Evolutionary conservation across 2,888 invertebrate species (phyloP), one percentile per base, ranked within the genome.

Genomic region (Ormyrus thymus): DNA sequence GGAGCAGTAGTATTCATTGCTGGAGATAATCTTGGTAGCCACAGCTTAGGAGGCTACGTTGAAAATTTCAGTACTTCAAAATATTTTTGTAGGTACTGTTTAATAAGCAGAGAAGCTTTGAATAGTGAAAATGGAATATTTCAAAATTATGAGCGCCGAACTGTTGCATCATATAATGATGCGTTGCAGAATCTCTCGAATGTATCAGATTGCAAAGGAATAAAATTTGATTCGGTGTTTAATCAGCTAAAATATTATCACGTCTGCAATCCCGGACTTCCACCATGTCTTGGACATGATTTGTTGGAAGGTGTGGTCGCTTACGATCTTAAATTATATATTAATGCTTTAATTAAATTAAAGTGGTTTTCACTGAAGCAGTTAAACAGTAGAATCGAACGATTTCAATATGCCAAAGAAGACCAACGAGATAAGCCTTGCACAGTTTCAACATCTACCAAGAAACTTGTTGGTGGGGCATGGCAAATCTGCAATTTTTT

Each of bases 1-100:
- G 85, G 85, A 5, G 66, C 82, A 51, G 1, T 86, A 29, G 53
- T 85, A 65, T 77, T 75, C 45, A 81, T 86, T 9, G 13, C 71
- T 53, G 81, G 81, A 0, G 77, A 81, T 53, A 81, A 79, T 74
- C 58, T 81, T 7, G 80, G 80, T 13, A 75, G 83, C 64, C 85
- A 87, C 73, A 81, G 84, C 79, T 82, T 86, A 61, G 86, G 86
- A 15, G 85, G 85, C 13, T 86, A 83, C 82, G 51, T 50, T 46
- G 83, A 84, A 84, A 86, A 84, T 80, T 86, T 87, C 75, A 79
- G 77, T 74, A 74, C 48, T 8, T 65, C 79, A 15, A 69, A 78
- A 43, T 85, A 83, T 78, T 83, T 85, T 61, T 87, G 86, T 79
- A 70, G 86, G 43, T 85, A 70, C 77, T 86, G 85, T 77, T 29